Conservation (phyloP, 2,797 vertebrate genomes). For the Prionace glauca region DNA sequence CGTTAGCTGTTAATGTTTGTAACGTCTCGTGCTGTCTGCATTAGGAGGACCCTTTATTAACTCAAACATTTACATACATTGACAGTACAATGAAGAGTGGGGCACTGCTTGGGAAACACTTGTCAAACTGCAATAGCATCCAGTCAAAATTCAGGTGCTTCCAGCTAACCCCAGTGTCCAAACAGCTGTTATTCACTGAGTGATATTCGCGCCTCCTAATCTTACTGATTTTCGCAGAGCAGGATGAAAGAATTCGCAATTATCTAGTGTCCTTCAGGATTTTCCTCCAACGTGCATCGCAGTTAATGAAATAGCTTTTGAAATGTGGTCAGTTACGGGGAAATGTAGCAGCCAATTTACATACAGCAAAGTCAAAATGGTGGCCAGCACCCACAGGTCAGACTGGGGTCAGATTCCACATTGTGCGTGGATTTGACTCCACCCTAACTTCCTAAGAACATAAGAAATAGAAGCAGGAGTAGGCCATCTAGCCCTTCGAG, state of each 20-base stretch:
- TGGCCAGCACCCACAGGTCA: not conserved
- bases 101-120: not conserved
- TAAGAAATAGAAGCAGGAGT: too few relatives aligned
- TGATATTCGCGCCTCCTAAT: not conserved
- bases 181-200: not conserved
- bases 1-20: not conserved
- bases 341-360: not conserved
- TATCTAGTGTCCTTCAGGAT: not conserved
- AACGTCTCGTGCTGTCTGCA: not conserved
- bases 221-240: not conserved
- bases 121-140: not conserved
- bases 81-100: not conserved
- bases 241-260: not conserved
- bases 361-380: not conserved
- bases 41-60: not conserved
- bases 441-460: not conserved
- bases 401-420: not conserved
- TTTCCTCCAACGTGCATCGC: not conserved
- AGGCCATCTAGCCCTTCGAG: too few relatives aligned
- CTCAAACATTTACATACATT: not conserved
- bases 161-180: not conserved
- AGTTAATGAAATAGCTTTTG: not conserved
- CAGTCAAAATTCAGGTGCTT: not conserved
- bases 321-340: not conserved
- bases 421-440: not conserved